phyloP scores from a whole-genome alignment of 2,797 vertebrate species.

The Halcyon chelicuti region DNA sequence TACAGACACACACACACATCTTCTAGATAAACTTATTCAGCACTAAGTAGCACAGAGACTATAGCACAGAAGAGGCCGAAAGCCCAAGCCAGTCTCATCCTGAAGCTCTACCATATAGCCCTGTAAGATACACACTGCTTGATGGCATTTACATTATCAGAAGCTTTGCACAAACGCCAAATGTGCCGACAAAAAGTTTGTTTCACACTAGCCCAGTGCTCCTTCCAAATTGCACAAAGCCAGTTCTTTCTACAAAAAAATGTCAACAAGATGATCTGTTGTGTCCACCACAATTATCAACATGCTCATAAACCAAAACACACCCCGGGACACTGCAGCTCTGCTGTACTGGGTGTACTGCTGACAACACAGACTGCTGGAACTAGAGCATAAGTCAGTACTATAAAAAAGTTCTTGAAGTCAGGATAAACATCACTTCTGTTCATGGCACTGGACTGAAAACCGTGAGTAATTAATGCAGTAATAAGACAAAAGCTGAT shows the following conservation, averaged over 20 bases:
- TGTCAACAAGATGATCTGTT: not conserved
- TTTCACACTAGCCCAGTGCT: not conserved
- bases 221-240: not conserved
- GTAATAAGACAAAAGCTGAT: not conserved
- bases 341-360: no score
- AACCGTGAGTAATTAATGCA: not conserved
- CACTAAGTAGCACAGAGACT: not conserved
- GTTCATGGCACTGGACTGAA: not conserved
- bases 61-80: not conserved
- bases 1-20: not conserved
- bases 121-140: not conserved
- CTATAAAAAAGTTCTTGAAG: not conserved
- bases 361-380: not conserved
- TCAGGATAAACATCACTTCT: not conserved
- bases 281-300: not conserved
- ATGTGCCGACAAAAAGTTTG: not conserved
- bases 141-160: not conserved
- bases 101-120: not conserved
- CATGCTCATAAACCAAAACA: not conserved
- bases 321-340: not conserved
- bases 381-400: not conserved
- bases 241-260: rapidly evolving
- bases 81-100: not conserved
- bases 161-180: not conserved
- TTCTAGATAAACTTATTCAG: not conserved